phyloP scores from a whole-genome alignment of 2,888 invertebrate genomes.

The Neoascia interrupta region DNA sequence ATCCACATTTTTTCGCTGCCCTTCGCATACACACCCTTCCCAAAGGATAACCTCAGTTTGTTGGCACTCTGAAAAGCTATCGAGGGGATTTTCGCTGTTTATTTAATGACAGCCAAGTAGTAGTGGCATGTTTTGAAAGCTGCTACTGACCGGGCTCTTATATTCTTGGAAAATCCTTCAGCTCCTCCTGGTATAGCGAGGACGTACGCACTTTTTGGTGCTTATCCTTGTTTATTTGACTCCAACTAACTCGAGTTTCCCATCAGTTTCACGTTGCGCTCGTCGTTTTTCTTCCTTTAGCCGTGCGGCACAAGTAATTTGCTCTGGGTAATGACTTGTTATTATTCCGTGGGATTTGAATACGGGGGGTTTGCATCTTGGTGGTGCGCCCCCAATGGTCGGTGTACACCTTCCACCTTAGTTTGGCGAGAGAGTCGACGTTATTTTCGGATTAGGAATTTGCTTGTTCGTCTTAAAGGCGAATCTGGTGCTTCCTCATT shows the following conservation, averaged over 20 bases:
- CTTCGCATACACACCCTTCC: not conserved
- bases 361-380: slow-evolving; percentile 5
- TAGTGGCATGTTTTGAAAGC: slow-evolving; percentile 15
- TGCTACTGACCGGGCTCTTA: slow-evolving; percentile 35
- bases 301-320: slow-evolving; percentile 55
- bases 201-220: slow-evolving; percentile 24
- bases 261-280: slow-evolving; percentile 32
- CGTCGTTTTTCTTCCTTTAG: slow-evolving; percentile 34
- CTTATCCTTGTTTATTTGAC: slow-evolving; percentile 45
- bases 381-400: slow-evolving; percentile 6
- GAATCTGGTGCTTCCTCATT: slow-evolving; percentile 28
- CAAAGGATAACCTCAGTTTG: slow-evolving; percentile 25
- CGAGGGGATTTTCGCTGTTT: slow-evolving; percentile 49
- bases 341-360: slow-evolving; percentile 56
- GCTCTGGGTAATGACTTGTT: slow-evolving; percentile 61
- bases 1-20: not conserved
- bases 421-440: too few relatives aligned
- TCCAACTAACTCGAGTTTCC: slow-evolving; percentile 28
- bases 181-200: too few relatives aligned
- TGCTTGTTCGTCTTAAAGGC: slow-evolving; percentile 10
- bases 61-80: slow-evolving; percentile 10
- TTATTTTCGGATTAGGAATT: slow-evolving; percentile 48
- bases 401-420: not conserved
- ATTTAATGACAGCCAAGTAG: slow-evolving; percentile 39
- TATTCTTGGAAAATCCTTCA: too few relatives aligned